Conservation (phyloP, 2,113 vertebrate genomes). For the Ammodytes marinus region DNA sequence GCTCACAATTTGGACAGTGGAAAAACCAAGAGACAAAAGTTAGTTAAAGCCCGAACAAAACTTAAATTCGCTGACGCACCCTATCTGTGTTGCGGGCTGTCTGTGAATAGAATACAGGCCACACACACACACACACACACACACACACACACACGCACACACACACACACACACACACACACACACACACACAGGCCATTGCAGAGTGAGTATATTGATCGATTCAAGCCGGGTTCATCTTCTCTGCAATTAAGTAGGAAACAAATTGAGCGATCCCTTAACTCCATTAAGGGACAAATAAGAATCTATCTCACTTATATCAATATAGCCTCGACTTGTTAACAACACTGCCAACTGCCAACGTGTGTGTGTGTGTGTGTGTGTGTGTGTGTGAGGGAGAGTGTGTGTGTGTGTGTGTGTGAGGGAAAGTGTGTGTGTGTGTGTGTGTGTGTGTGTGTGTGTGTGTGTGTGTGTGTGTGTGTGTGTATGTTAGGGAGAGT, state of each 20-base stretch:
- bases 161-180: too few relatives aligned
- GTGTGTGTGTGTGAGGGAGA: too few relatives aligned
- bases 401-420: too few relatives aligned
- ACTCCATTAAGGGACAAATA: conserved; percentile 65
- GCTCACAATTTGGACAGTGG: neutral
- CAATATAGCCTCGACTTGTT: conserved; percentile 60
- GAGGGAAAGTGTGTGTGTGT: too few relatives aligned
- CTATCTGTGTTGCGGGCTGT: conserved; percentile 12
- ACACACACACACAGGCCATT: neutral
- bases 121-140: too few relatives aligned
- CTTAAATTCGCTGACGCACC: conserved; percentile 8
- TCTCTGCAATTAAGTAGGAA: conserved; percentile 63
- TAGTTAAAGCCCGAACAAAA: conserved; percentile 16
- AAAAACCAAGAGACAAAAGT: neutral
- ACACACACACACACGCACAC: too few relatives aligned
- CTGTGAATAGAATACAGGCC: conserved; percentile 8
- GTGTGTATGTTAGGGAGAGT: neutral
- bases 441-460: too few relatives aligned
- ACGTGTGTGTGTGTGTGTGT: neutral
- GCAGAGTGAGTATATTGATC: conserved; percentile 66
- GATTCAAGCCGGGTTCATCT: conserved; percentile 58
- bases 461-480: too few relatives aligned
- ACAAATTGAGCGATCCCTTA: conserved; percentile 64
- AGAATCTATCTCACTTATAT: conserved; percentile 44
- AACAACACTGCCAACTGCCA: conserved; percentile 16